Evolutionary conservation across 2,113 vertebrate species (phyloP), one percentile per base, ranked within the genome.

Genomic region (Paramormyrops kingsleyae): DNA sequence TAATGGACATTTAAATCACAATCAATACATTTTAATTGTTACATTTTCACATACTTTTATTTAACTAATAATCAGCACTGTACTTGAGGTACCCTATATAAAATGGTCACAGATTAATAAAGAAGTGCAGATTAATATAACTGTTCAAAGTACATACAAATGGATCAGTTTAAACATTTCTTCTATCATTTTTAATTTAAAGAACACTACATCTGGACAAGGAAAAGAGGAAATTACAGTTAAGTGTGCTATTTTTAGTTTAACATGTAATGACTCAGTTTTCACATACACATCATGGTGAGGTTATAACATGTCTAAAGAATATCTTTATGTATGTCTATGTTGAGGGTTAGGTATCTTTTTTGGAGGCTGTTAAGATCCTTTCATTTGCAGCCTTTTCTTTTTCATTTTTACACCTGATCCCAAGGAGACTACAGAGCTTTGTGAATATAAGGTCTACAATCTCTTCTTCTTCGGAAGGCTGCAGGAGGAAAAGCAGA

Each of bases 391-490:
- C n/a, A 87, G 17, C 17, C 0, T 89, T 17, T 3, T 27, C 52
- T 56, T 47, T 52, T 3, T 91, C 56, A 0, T 89, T 90, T 3
- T 97, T 97, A 90, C 91, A 94, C 92, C 96, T 96, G 88, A 98
- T 91, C 46, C 98, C 98, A 5, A 99, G 94, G 91, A 98, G 95
- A 91, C 96, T 97, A 94, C 95, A 96, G 88, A 97, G 92, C 94
- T 99, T 99, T 94, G 94, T 95, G 83, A 99, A 90, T 96, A 99
- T 97, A 91, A 99, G 93, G 87, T 99, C 96, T 0, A 96, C 96
- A n/a, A 99, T 98, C 94, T 99, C 98, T 46, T 96, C 97, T 70
- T 99, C 98, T 90, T 99, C 98, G 0, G 96, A 98, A n/a, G 97
- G 94, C 98, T 99, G 91, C n/a, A 92, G 44, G 56, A 89, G 1